phyloP scores from a whole-genome alignment of 2,888 invertebrate genomes.

The Brachypalpus laphriformis region DNA sequence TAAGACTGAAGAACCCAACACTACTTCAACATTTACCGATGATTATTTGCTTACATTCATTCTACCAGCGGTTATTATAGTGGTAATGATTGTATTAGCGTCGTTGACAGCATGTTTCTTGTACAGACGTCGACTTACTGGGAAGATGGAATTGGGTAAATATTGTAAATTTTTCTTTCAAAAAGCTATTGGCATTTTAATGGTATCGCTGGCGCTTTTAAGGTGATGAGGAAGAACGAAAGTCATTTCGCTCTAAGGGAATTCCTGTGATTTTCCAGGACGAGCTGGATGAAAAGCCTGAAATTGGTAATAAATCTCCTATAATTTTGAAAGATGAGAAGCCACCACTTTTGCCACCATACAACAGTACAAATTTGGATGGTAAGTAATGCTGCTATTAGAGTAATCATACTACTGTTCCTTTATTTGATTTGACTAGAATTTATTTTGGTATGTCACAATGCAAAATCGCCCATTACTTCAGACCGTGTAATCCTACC shows the following conservation, averaged over 20 bases:
- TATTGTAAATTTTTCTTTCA: background rate
- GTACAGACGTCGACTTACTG: slow-evolving; percentile 92
- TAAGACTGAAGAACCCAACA: slow-evolving; percentile 80
- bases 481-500: no score
- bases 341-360: slow-evolving; percentile 93
- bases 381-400: slow-evolving; percentile 75
- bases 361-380: slow-evolving; percentile 82
- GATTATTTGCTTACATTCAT: slow-evolving; percentile 92
- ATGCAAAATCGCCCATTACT: no score
- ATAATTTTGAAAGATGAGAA: slow-evolving; percentile 97
- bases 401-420: background rate
- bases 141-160: slow-evolving; percentile 90
- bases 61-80: slow-evolving; percentile 93
- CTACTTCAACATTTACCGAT: slow-evolving; percentile 84
- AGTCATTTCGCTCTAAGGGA: slow-evolving; percentile 91
- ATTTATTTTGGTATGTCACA: no score
- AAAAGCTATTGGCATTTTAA: background rate
- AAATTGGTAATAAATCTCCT: slow-evolving; percentile 94
- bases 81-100: slow-evolving; percentile 93
- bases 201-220: slow-evolving; percentile 74
- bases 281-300: slow-evolving; percentile 96
- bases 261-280: slow-evolving; percentile 99
- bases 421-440: background rate
- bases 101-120: slow-evolving; percentile 94
- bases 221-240: slow-evolving; percentile 91